Evolutionary conservation across 2,797 vertebrate genomes (phyloP).

Genomic region (Smutsia temminckii): DNA sequence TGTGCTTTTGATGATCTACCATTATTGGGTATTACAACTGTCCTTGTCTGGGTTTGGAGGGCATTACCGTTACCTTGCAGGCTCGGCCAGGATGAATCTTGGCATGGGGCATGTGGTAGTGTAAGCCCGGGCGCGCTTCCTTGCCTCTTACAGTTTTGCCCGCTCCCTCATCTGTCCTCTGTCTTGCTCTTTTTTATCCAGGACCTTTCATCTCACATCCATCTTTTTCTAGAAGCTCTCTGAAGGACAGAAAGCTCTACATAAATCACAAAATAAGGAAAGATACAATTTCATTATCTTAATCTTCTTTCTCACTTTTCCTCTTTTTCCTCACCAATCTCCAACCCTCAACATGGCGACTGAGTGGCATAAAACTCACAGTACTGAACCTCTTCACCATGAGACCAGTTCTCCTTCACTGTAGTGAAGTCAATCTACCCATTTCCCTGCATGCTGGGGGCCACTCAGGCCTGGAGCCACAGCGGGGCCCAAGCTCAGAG

Average conservation of each 20-base stretch:
- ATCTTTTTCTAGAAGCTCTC: background rate
- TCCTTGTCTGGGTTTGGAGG: background rate
- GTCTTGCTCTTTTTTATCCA: background rate
- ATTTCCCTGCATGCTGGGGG: background rate
- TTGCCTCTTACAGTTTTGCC: background rate
- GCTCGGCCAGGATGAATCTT: background rate
- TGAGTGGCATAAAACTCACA: background rate
- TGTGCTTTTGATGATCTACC: background rate
- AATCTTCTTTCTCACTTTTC: background rate
- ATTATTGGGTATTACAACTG: background rate
- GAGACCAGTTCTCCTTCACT: background rate
- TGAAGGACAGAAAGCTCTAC: background rate
- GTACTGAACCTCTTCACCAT: background rate
- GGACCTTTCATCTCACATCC: background rate
- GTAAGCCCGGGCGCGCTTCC: background rate
- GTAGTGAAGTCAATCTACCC: background rate
- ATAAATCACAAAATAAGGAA: background rate
- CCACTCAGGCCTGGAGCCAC: fast-evolving
- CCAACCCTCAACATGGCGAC: background rate
- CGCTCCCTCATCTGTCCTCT: background rate
- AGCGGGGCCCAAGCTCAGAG: background rate
- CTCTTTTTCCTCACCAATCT: background rate
- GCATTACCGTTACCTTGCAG: background rate
- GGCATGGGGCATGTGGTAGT: fast-evolving
- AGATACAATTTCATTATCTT: background rate